Evolutionary conservation across 2,113 vertebrate genomes (phyloP).

Genomic region (Trichomycterus rosablanca): DNA sequence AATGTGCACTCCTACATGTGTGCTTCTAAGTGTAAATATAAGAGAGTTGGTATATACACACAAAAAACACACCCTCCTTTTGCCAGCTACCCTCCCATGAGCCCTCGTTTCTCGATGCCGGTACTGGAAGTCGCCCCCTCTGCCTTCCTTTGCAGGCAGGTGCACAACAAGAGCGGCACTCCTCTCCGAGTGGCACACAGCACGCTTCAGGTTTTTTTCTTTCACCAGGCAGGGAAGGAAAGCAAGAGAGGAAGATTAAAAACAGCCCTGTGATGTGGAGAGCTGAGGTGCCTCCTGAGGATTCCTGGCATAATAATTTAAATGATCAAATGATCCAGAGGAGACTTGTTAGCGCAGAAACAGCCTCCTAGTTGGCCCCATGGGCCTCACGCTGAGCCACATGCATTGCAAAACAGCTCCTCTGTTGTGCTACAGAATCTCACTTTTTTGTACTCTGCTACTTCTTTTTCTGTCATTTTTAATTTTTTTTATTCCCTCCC

Average conservation of each 20-base stretch:
- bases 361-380: constrained; percentile 80
- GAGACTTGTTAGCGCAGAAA: constrained; percentile 81
- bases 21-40: neutral
- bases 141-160: constrained; percentile 64
- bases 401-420: constrained; percentile 80
- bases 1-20: neutral
- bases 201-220: constrained; percentile 50
- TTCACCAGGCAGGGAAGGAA: constrained; percentile 67
- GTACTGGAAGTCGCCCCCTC: constrained; percentile 74
- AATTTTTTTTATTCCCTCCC: constrained; percentile 42
- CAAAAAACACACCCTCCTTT: constrained; percentile 23
- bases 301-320: constrained; percentile 83
- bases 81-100: constrained; percentile 67
- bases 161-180: constrained; percentile 72
- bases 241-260: constrained; percentile 75
- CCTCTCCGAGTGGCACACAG: constrained; percentile 66
- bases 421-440: constrained; percentile 78
- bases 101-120: constrained; percentile 61
- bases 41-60: neutral
- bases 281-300: constrained; percentile 72
- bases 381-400: constrained; percentile 67
- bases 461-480: constrained; percentile 55
- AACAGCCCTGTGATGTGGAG: constrained; percentile 77
- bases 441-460: constrained; percentile 40
- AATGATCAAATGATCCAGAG: constrained; percentile 84